Conservation (phyloP, 2,888 invertebrate genomes). For the Cantharis rufa region DNA sequence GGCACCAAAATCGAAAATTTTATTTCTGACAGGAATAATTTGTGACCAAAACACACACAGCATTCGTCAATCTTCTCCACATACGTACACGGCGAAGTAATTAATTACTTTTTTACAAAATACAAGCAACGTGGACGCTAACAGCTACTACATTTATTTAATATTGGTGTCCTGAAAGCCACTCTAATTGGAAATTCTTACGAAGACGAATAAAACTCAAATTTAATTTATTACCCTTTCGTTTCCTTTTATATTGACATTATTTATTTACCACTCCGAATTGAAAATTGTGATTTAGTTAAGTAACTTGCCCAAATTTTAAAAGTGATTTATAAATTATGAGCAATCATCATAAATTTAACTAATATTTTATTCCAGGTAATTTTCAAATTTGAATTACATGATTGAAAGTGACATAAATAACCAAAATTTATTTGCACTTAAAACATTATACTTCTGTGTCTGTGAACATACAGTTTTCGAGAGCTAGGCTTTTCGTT, state of each 20-base stretch:
- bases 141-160: not conserved
- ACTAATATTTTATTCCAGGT: too few relatives aligned
- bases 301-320: not conserved
- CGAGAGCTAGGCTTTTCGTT: too few relatives aligned
- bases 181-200: not conserved
- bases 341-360: not conserved
- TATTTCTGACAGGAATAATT: not conserved
- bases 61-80: not conserved
- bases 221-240: not conserved
- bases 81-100: not conserved
- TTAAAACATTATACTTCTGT: too few relatives aligned
- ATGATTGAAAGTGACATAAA: too few relatives aligned
- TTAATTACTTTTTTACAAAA: not conserved
- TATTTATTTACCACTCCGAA: not conserved
- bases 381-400: too few relatives aligned
- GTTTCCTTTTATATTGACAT: not conserved
- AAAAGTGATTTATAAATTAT: not conserved
- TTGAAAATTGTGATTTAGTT: not conserved
- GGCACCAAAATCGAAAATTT: not conserved
- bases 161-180: not conserved
- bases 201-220: not conserved
- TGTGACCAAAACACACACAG: not conserved
- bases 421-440: too few relatives aligned
- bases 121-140: not conserved
- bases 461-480: too few relatives aligned